Evolutionary conservation across 2,797 vertebrate genomes (phyloP).

Genomic region (Sibirionetta formosa): DNA sequence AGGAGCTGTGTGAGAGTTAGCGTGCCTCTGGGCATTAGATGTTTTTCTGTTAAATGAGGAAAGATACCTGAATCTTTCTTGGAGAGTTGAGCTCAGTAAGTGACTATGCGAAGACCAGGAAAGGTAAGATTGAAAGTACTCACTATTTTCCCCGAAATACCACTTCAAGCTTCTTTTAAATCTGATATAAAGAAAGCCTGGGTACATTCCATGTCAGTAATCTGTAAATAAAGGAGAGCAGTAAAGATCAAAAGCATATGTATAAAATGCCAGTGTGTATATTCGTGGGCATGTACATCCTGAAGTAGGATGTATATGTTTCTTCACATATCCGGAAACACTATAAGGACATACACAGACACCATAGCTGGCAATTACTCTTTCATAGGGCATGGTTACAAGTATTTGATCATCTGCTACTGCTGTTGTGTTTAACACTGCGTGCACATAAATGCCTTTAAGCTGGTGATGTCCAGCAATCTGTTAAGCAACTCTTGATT

Average conservation of each 20-base stretch:
- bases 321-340: not conserved
- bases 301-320: not conserved
- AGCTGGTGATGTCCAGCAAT: not conserved
- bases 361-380: not conserved
- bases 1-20: constrained; percentile 79
- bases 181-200: not conserved
- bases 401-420: not conserved
- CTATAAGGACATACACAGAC: not conserved
- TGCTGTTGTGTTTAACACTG: not conserved
- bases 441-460: not conserved
- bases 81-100: constrained; percentile 81
- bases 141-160: not conserved
- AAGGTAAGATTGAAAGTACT: constrained; percentile 82
- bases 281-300: not conserved
- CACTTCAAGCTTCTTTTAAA: not conserved
- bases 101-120: constrained; percentile 79
- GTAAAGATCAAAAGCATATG: not conserved
- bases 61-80: constrained; percentile 77
- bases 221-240: not conserved
- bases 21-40: constrained; percentile 79
- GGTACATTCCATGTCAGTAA: not conserved
- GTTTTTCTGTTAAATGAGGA: constrained; percentile 82
- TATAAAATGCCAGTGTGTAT: not conserved
- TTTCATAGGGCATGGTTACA: not conserved
- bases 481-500: not conserved